phyloP scores from a whole-genome alignment of 1,140 invertebrate species.

The Marisa cornuarietis region DNA sequence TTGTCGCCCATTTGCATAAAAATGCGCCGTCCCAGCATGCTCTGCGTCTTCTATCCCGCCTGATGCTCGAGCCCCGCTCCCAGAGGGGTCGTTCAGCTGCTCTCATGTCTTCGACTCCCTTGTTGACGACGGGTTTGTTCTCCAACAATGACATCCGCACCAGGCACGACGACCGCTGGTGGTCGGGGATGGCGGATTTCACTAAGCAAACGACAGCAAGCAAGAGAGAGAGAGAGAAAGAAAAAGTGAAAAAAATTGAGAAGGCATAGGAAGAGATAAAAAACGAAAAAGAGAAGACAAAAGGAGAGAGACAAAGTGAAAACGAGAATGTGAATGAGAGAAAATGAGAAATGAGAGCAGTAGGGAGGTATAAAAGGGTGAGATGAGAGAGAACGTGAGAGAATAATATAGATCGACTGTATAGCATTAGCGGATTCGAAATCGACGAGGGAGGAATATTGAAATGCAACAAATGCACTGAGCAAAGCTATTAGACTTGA shows the following conservation, averaged over 20 bases:
- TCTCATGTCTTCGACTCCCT: too few species aligned
- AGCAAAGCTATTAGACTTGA: not conserved
- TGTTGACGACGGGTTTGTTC: too few species aligned
- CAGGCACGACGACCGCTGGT: too few species aligned
- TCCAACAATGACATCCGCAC: too few species aligned
- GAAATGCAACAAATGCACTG: not conserved
- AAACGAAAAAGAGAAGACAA: not conserved
- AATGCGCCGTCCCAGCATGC: too few species aligned
- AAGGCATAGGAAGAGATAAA: not conserved
- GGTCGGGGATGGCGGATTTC: too few species aligned
- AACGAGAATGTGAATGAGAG: conserved; percentile 12
- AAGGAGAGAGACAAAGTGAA: conserved; percentile 2
- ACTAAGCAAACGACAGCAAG: too few species aligned
- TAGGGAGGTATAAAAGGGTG: not conserved
- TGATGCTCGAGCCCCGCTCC: too few species aligned
- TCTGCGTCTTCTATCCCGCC: too few species aligned
- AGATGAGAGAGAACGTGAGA: not conserved
- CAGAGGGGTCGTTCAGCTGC: too few species aligned
- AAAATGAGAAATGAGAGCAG: conserved; percentile 12
- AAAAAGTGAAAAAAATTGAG: not conserved
- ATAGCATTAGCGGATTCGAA: not conserved
- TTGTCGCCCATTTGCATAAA: too few species aligned
- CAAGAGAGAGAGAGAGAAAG: not conserved
- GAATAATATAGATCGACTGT: not conserved
- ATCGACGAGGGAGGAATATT: not conserved